phyloP scores from a whole-genome alignment of 2,797 vertebrate species.

The Pelodytes ibericus region DNA sequence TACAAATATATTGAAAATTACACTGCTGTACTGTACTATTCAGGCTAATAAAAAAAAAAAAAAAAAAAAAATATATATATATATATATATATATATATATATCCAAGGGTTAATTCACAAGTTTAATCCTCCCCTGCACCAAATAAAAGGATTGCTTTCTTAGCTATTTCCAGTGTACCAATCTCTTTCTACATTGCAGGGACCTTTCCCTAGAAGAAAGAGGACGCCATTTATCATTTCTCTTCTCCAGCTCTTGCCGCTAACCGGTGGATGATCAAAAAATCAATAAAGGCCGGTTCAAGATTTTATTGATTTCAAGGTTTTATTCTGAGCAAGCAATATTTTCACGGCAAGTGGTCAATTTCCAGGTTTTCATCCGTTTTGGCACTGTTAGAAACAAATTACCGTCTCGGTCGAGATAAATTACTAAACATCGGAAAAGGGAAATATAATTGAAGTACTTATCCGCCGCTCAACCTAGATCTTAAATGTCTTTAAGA shows the following conservation, averaged over 20 bases:
- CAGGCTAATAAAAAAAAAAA: no score
- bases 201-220: conserved; percentile 29
- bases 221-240: conserved; percentile 46
- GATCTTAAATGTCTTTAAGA: conserved; percentile 24
- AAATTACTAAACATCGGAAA: conserved; percentile 44
- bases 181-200: conserved; percentile 17
- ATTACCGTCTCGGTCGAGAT: conserved; percentile 34
- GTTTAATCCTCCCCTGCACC: background rate
- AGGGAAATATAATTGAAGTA: conserved; percentile 38
- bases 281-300: conserved; percentile 47
- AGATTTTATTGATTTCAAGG: conserved; percentile 55
- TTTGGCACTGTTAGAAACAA: conserved; percentile 30
- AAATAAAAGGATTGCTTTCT: conserved; percentile 40
- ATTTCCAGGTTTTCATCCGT: conserved; percentile 51
- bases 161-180: conserved; percentile 21
- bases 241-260: conserved; percentile 26
- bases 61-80: no score
- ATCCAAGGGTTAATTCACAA: background rate
- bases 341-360: conserved; percentile 52
- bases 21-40: no score
- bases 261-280: conserved; percentile 52
- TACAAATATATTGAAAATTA: no score
- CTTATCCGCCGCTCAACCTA: conserved; percentile 22
- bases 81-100: no score
- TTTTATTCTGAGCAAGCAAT: conserved; percentile 48